Conservation (phyloP, 1,140 invertebrate species). For the Steinernema feltiae region DNA sequence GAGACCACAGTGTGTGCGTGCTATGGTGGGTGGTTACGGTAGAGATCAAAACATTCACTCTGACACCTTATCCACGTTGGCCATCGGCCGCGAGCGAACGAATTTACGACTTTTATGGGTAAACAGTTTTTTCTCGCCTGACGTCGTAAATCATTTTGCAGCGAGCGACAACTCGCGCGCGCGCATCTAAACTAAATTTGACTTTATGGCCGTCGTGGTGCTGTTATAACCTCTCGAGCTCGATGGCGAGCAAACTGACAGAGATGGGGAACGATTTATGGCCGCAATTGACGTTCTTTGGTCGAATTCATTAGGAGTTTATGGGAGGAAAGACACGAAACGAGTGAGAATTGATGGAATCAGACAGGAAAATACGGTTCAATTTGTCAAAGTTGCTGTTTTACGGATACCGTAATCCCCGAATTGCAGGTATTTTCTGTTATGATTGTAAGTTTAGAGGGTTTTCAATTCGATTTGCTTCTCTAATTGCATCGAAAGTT, state of each 20-base stretch:
- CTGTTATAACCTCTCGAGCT: not conserved
- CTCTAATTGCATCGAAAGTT: no score
- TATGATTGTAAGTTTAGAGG: no score
- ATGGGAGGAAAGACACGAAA: no score
- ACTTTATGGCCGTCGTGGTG: slow-evolving; percentile 1
- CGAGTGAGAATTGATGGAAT: no score
- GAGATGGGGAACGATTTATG: not conserved
- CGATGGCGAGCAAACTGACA: not conserved
- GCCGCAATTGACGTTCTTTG: not conserved
- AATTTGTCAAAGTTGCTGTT: no score
- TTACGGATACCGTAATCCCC: no score
- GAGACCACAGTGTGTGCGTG: not conserved
- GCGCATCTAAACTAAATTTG: not conserved
- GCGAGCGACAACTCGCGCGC: not conserved
- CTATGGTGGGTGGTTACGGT: not conserved
- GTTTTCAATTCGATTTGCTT: no score
- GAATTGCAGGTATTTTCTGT: no score
- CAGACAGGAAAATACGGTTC: no score
- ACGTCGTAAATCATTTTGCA: slow-evolving; percentile 6
- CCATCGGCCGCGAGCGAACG: not conserved
- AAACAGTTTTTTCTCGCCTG: not conserved
- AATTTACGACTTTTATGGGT: not conserved
- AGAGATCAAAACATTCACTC: not conserved
- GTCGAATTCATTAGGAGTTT: no score
- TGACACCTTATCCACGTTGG: not conserved